Evolutionary conservation across 2,797 vertebrate species (phyloP).

Genomic region (Lacerta viridis): DNA sequence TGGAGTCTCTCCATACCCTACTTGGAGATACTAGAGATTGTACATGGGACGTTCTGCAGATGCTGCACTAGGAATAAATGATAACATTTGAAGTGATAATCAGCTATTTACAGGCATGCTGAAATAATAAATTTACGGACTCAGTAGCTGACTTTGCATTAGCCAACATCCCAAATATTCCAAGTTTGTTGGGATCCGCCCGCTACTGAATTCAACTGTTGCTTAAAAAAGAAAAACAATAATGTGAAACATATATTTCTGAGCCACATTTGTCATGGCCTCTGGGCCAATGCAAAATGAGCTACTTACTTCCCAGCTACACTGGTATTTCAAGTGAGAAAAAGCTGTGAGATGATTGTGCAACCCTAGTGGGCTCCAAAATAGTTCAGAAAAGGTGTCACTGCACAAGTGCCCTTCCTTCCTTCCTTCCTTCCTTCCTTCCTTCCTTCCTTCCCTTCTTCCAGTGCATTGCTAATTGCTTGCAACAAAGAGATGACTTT

Average conservation of each 20-base stretch:
- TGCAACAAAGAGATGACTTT: conserved; percentile 22
- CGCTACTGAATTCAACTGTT: neutral
- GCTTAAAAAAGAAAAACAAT: neutral
- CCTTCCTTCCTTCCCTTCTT: neutral
- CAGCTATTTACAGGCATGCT: neutral
- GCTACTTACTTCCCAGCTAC: neutral
- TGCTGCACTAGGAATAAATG: neutral
- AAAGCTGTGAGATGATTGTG: neutral
- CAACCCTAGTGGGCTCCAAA: neutral
- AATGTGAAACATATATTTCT: neutral
- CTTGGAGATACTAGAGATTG: too few relatives aligned
- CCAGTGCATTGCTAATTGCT: conserved; percentile 33
- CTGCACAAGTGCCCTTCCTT: conserved; percentile 18
- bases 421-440: neutral
- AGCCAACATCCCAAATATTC: neutral
- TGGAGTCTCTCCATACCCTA: too few relatives aligned
- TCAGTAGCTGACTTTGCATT: neutral
- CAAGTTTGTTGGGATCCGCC: neutral
- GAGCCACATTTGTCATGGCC: neutral
- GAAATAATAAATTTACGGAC: neutral
- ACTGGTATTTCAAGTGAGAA: neutral
- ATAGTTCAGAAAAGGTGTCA: conserved; percentile 17
- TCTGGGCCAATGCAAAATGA: neutral
- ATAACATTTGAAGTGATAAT: neutral
- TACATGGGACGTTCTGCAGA: too few relatives aligned